Conservation (phyloP, 2,888 invertebrate species). For the Stratiomys singularior region DNA sequence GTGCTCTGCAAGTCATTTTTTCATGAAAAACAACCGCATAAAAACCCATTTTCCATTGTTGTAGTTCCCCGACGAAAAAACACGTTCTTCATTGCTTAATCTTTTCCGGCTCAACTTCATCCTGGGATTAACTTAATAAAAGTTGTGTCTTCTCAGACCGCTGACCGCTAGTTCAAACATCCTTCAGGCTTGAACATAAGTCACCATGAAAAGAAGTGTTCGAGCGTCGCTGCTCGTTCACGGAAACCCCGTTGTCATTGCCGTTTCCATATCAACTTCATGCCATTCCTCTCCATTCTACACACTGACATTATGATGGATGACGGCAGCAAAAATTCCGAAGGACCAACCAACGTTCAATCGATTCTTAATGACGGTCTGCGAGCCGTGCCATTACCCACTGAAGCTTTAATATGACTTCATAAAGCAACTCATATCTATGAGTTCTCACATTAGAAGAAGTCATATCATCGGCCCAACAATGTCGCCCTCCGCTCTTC, state of each 20-base stretch:
- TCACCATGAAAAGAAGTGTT: too few species aligned
- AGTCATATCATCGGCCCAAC: slow-evolving; percentile 23
- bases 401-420: slow-evolving; percentile 31
- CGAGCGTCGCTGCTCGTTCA: neutral
- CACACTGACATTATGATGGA: slow-evolving; percentile 28
- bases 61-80: too few species aligned
- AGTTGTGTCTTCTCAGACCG: too few species aligned
- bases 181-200: too few species aligned
- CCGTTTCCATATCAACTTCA: neutral
- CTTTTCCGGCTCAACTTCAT: too few species aligned
- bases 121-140: too few species aligned
- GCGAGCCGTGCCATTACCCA: slow-evolving; percentile 31
- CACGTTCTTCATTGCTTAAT: too few species aligned
- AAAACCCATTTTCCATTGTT: too few species aligned
- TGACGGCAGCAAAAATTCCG: slow-evolving; percentile 21
- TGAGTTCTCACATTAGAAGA: slow-evolving; percentile 42
- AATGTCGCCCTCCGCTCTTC: neutral
- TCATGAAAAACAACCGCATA: too few species aligned
- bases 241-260: neutral
- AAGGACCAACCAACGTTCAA: slow-evolving; percentile 6
- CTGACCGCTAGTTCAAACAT: too few species aligned
- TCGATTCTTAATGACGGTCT: slow-evolving; percentile 40
- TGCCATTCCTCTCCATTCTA: neutral
- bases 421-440: slow-evolving; percentile 36
- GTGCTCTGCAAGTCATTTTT: too few species aligned